These are phyloP conservation scores for Apocrypta bakeri DNA, from an alignment of 1,140 invertebrate species.

Conservation along the genomic window DNA sequence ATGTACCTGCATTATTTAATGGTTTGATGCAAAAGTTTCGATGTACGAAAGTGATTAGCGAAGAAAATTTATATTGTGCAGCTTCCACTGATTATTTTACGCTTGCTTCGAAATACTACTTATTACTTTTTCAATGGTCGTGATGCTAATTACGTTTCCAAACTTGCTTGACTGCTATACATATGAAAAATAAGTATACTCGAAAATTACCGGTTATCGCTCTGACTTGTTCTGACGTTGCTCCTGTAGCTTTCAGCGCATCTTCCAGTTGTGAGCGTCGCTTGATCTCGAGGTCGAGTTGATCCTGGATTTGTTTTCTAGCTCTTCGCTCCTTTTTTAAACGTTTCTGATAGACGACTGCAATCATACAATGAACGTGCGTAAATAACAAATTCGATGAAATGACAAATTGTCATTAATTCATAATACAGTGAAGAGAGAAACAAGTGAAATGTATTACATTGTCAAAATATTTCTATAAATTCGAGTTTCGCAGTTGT, in stretches of 20 bases:
- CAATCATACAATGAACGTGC: slow-evolving; percentile 74
- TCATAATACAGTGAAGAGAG: too few species aligned
- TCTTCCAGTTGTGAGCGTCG: slow-evolving; percentile 86
- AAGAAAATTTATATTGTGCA: not conserved
- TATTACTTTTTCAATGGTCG: not conserved
- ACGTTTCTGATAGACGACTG: slow-evolving; percentile 90
- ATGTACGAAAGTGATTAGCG: not conserved
- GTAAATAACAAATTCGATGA: slow-evolving; percentile 37
- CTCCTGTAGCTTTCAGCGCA: slow-evolving; percentile 85
- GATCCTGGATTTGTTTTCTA: slow-evolving; percentile 87
- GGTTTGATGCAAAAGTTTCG: not conserved
- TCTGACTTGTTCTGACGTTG: slow-evolving; percentile 83
- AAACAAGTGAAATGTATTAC: too few species aligned
- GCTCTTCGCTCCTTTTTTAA: slow-evolving; percentile 89
- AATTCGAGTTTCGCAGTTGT: too few species aligned
- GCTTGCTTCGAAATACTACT: too few species aligned
- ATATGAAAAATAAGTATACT: not conserved
- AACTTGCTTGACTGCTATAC: not conserved
- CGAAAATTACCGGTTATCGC: slow-evolving; percentile 81
- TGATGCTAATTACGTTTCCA: not conserved
- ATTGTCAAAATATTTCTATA: too few species aligned
- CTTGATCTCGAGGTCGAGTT: slow-evolving; percentile 86
- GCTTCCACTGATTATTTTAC: not conserved
- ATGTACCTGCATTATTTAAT: slow-evolving; percentile 25
- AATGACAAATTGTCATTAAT: too few species aligned